These are phyloP conservation scores for Actinemys pallida DNA, from an alignment of 2,113 vertebrate species.

Conservation along the genomic window DNA sequence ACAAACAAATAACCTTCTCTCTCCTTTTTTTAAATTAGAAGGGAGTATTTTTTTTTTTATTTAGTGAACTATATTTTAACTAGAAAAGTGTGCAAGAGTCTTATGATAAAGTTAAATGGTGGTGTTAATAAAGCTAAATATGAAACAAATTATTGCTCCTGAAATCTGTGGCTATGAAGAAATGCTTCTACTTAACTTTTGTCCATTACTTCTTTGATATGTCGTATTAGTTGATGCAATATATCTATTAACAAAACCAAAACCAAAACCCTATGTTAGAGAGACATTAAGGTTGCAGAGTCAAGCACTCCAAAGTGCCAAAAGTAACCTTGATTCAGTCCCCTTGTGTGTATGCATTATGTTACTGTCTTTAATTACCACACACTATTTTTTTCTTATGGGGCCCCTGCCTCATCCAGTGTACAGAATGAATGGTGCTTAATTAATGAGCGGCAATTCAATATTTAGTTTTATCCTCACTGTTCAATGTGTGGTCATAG, in stretches of 20 bases:
- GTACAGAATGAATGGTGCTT: background rate
- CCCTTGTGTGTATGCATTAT: background rate
- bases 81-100: background rate
- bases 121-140: background rate
- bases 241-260: background rate
- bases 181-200: fast-evolving
- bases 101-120: background rate
- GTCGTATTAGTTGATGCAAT: background rate
- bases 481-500: background rate
- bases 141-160: background rate
- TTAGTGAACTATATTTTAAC: background rate
- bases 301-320: background rate
- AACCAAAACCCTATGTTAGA: background rate
- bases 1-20: background rate
- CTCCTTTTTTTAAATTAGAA: background rate
- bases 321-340: background rate
- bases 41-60: background rate
- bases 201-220: background rate
- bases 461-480: background rate
- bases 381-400: background rate
- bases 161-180: background rate
- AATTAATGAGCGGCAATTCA: background rate
- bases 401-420: background rate
- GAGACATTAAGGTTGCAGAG: background rate
- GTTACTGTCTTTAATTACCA: fast-evolving